Evolutionary conservation across 2,113 vertebrate species (phyloP).

Genomic region (Apteryx owenii): DNA sequence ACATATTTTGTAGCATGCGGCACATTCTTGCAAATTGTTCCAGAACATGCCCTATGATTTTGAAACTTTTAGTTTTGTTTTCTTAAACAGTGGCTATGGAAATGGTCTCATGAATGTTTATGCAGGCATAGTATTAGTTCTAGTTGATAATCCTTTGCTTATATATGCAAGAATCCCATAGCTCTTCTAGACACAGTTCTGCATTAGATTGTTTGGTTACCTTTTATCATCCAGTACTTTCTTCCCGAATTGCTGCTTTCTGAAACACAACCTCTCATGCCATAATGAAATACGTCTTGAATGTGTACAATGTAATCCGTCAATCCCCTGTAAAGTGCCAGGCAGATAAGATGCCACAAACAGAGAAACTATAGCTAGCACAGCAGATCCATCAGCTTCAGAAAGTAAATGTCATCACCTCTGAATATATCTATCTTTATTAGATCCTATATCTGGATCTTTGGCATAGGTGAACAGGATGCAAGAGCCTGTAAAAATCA

Average conservation of each 20-base stretch:
- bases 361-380: neutral
- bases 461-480: neutral
- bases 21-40: neutral
- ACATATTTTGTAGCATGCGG: neutral
- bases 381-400: neutral
- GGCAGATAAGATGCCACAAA: neutral
- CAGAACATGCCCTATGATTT: neutral
- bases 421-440: neutral
- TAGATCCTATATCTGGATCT: constrained; percentile 21
- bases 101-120: neutral
- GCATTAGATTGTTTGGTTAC: neutral
- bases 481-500: neutral
- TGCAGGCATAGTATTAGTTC: neutral
- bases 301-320: neutral
- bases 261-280: neutral
- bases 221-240: neutral
- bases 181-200: neutral
- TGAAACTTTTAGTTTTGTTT: neutral
- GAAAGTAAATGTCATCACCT: neutral
- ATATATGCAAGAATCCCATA: neutral
- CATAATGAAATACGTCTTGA: neutral
- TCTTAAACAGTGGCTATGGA: neutral
- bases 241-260: neutral
- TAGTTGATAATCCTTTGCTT: neutral
- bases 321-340: neutral